Evolutionary conservation across 30 jellyfish, hydroid and myxozoan species (phyloP).

Genomic region (Morbakka virulenta): DNA sequence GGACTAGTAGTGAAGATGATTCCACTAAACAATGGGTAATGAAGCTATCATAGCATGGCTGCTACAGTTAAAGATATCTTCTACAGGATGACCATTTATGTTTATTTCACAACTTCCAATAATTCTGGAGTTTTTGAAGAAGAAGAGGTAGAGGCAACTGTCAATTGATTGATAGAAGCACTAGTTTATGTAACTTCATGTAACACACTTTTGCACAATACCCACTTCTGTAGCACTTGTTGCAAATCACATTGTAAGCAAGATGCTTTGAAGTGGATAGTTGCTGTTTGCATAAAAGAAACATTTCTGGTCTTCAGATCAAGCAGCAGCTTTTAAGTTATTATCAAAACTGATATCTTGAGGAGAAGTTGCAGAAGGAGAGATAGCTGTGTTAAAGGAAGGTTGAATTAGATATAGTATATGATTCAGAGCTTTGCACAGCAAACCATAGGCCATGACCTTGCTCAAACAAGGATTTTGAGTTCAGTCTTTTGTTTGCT

Average conservation of each 20-base stretch:
- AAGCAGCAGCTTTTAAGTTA: slow-evolving; percentile 1
- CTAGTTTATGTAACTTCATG: too few relatives aligned
- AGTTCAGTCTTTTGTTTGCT: too few relatives aligned
- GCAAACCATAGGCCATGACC: too few relatives aligned
- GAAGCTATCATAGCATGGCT: slow-evolving; percentile 34
- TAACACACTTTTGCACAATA: slow-evolving; percentile 38
- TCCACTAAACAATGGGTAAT: too few relatives aligned
- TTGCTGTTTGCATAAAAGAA: not conserved
- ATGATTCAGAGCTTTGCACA: slow-evolving; percentile 39
- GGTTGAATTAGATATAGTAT: slow-evolving; percentile 6
- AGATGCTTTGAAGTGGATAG: slow-evolving; percentile 39
- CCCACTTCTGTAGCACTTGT: slow-evolving; percentile 41
- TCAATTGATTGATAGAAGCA: too few relatives aligned
- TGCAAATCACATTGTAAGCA: slow-evolving; percentile 51
- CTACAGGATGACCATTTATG: slow-evolving; percentile 10
- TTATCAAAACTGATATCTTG: too few relatives aligned
- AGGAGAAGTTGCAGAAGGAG: not conserved
- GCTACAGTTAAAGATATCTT: slow-evolving; percentile 45
- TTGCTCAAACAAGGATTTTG: too few relatives aligned
- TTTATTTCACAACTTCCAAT: slow-evolving; percentile 13
- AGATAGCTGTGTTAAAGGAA: not conserved
- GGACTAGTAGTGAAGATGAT: too few relatives aligned
- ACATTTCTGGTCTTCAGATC: too few relatives aligned
- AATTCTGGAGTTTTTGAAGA: too few relatives aligned
- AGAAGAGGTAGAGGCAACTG: too few relatives aligned